Base-by-base conservation (phyloP, 2,113 vertebrate species). In the Zosterops hypoxanthus region DNA sequence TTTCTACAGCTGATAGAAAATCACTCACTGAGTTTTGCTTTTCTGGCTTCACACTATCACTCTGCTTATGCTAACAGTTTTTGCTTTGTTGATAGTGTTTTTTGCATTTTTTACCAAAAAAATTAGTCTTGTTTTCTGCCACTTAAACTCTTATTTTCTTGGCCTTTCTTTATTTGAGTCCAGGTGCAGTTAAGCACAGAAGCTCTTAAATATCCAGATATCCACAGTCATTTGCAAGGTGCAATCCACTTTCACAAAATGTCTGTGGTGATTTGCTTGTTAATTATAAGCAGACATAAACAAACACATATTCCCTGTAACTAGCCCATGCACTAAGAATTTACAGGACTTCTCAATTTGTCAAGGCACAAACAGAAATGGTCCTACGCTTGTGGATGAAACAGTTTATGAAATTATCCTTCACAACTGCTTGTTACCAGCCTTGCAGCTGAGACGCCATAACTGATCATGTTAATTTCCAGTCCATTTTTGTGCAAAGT, bases 401-500 rank as follows among this genome's bases (percentile, higher is more conserved):
- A 83, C 22, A 90, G 36, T 70, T 95, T 88, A 90, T 77, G 71
- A 96, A 96, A 90, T 95, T 94, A 70, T 83, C 33, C 47, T 63
- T 65, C 59, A 50, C 92, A 97, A 76, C 63, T 95, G 79, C 79
- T 92, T 93, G 79, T 66, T 95, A 82, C 82, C 88, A 80, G 66
- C 29, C 75, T 92, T 42, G 59, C 71, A 94, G 90, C 86, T 77
- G 90, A 95, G 71, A 86, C 2, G 12, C 42, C 82, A 70, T 95
- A 94, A 90, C 88, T 28, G 63, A 96, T 96, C 82, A 83, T 73
- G 90, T 65, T 94, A 94, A 95, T 93, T 97, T 95, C 33, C 55
- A 88, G 85, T 66, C 79, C 88, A 33, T 88, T 93, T 94, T 87
- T 90, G 76, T 83, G 42, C 39, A 86, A 95, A 96, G 94, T 88